Conservation (phyloP, 1,140 invertebrate genomes). For the Zaprionus lachaisei region DNA sequence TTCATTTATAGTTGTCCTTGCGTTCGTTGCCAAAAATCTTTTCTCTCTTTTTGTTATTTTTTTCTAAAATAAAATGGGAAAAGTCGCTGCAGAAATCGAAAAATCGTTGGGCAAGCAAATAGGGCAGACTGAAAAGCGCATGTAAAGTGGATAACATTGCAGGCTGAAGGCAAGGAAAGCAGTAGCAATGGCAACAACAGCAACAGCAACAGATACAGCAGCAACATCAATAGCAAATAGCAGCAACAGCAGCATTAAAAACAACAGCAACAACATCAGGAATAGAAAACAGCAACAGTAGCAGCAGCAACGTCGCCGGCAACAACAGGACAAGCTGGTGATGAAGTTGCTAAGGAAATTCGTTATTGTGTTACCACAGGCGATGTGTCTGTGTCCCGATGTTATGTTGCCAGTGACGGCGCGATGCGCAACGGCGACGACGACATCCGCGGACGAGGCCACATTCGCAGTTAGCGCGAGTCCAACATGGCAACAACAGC, state of each 20-base stretch:
- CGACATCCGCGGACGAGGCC: too few species aligned
- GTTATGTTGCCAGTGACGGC: constrained; percentile 59
- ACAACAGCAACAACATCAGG: constrained; percentile 11
- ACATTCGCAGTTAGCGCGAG: constrained; percentile 47
- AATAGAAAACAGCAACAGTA: constrained; percentile 36
- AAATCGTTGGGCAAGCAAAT: constrained; percentile 50
- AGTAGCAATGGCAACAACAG: constrained; percentile 6
- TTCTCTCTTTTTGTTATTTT: too few species aligned
- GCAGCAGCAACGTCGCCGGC: constrained; percentile 27
- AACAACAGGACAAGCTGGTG: constrained; percentile 40
- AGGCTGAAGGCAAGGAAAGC: constrained; percentile 37
- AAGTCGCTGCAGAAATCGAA: constrained; percentile 51
- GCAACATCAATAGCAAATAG: constrained; percentile 18
- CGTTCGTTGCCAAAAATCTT: constrained; percentile 28
- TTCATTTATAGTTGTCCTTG: constrained; percentile 53
- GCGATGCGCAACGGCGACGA: background rate
- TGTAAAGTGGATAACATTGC: constrained; percentile 78
- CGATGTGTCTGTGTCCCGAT: constrained; percentile 80
- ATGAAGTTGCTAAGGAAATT: constrained; percentile 83
- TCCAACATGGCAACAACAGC: constrained; percentile 35
- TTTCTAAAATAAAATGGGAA: constrained; percentile 9
- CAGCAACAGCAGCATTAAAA: constrained; percentile 3
- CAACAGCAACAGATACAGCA: constrained; percentile 25
- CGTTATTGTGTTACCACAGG: constrained; percentile 83
- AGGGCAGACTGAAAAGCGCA: constrained; percentile 46